Evolutionary conservation across 2,888 invertebrate genomes (phyloP).

Genomic region (Eupelmus urozonus): DNA sequence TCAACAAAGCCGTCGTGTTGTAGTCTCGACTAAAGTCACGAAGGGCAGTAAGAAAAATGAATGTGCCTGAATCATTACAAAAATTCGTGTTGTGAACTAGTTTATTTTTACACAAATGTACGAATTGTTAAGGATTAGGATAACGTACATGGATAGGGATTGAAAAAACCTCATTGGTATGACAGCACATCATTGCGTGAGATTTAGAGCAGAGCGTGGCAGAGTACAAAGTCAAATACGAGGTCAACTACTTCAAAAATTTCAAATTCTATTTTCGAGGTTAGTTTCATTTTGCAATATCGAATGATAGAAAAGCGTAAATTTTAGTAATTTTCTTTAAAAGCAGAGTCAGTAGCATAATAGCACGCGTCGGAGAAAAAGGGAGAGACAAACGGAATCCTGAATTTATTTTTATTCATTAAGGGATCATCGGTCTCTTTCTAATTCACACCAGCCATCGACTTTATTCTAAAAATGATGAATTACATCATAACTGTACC

Average conservation of each 20-base stretch:
- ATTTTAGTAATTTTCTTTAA: background rate
- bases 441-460: constrained; percentile 14
- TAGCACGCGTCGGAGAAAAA: constrained; percentile 16
- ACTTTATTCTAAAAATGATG: constrained; percentile 46
- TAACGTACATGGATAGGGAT: constrained; percentile 58
- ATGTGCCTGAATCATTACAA: constrained; percentile 52
- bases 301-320: constrained; percentile 6
- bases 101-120: constrained; percentile 37
- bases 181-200: constrained; percentile 77
- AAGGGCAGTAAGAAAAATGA: constrained; percentile 39
- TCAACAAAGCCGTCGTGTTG: constrained; percentile 40
- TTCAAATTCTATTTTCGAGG: constrained; percentile 20
- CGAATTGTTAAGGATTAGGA: constrained; percentile 47
- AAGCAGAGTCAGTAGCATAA: background rate
- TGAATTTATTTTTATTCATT: constrained; percentile 22
- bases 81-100: constrained; percentile 43
- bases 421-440: constrained; percentile 40
- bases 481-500: no score
- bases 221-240: constrained; percentile 73
- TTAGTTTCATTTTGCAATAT: constrained; percentile 18
- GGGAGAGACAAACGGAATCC: constrained; percentile 44
- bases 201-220: constrained; percentile 74
- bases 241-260: constrained; percentile 67
- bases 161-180: constrained; percentile 73
- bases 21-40: constrained; percentile 52